Conservation (phyloP, 2,113 vertebrate species). For the Xenus cinereus region DNA sequence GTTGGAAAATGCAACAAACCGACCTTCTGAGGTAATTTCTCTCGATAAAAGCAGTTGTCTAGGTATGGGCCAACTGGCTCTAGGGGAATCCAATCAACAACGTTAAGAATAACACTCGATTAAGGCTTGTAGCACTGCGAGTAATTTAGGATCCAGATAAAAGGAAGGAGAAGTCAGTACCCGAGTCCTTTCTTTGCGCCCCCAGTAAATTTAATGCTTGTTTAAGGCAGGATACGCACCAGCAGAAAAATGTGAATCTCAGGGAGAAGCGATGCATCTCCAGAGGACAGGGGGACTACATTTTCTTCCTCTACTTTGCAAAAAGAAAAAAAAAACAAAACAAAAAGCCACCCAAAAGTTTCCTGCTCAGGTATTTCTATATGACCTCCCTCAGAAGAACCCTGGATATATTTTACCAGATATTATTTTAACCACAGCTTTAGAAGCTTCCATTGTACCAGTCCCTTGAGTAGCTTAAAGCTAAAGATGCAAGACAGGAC, state of each 20-base stretch:
- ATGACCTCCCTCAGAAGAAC: too few species aligned
- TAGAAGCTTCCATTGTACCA: too few species aligned
- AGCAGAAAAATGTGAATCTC: background rate
- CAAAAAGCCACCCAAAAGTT: too few species aligned
- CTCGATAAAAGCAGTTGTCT: background rate
- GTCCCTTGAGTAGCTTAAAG: too few species aligned
- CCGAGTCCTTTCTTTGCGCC: background rate
- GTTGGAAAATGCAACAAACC: background rate
- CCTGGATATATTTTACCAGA: too few species aligned
- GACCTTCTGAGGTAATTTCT: background rate
- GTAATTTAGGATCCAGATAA: background rate
- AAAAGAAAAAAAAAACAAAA: too few species aligned
- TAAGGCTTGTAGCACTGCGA: background rate
- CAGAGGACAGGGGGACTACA: background rate
- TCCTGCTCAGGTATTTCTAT: too few species aligned
- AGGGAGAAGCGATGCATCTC: background rate
- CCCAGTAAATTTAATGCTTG: background rate
- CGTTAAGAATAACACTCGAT: rapidly evolving
- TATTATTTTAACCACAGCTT: too few species aligned
- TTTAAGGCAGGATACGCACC: background rate
- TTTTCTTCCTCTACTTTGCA: too few species aligned
- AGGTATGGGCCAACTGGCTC: background rate
- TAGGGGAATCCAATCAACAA: background rate
- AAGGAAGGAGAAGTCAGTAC: background rate
- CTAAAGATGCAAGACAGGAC: too few species aligned